phyloP scores from a whole-genome alignment of 2,888 invertebrate genomes.

The Oscheius sp. region DNA sequence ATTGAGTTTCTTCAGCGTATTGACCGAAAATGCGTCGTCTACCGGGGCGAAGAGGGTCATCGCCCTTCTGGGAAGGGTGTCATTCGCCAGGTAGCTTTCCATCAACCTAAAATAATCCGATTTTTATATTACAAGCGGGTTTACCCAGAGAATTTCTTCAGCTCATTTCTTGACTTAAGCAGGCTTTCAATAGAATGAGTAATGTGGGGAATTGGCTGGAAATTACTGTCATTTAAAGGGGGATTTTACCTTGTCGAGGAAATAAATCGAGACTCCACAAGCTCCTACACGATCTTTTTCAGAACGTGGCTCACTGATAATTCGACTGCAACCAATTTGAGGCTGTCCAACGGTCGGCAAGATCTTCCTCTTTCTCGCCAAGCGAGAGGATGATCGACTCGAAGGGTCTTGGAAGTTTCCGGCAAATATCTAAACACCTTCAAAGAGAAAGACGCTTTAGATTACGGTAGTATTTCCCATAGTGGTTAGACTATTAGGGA shows the following conservation, averaged over 20 bases:
- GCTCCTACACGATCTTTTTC: constrained; percentile 2
- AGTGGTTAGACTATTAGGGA: constrained; percentile 4
- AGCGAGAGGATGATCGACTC: background rate
- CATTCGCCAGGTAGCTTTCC: background rate
- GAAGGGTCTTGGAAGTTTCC: constrained; percentile 8
- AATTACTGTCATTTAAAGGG: background rate
- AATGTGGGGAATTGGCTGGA: constrained; percentile 14
- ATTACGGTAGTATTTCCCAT: constrained; percentile 28
- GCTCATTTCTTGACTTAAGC: background rate
- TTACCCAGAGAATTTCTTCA: constrained; percentile 20
- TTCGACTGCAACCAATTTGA: constrained; percentile 26
- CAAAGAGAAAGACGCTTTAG: background rate
- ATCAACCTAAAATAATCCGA: background rate
- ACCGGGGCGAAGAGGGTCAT: constrained; percentile 7
- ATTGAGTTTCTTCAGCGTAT: constrained; percentile 14
- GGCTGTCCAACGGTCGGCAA: background rate
- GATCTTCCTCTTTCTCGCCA: background rate
- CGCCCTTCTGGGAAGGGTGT: constrained; percentile 11
- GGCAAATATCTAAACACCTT: constrained; percentile 20
- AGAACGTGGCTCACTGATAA: background rate
- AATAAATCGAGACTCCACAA: constrained; percentile 21
- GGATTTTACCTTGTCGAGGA: constrained; percentile 31
- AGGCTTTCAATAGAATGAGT: constrained; percentile 2
- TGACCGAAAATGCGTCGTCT: constrained; percentile 19
- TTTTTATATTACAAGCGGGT: background rate